A percentile compares a stretch with the other conserved stretches of the same genome.
Evolutionary conservation across 2,113 vertebrate genomes (phyloP).

Genomic region (Theropithecus gelada): DNA sequence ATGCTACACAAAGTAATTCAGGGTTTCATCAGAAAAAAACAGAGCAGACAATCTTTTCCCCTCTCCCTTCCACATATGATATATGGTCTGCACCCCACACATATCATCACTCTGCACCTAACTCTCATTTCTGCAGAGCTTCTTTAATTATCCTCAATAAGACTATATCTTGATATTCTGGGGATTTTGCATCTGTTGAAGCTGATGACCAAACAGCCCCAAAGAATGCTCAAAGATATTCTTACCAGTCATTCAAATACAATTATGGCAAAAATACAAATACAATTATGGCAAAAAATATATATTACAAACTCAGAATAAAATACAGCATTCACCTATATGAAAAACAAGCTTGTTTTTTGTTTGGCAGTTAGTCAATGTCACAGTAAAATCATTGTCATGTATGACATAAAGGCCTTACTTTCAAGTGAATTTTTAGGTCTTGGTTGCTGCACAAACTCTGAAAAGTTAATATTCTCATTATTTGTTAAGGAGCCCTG

Average conservation of each 20-base stretch:
- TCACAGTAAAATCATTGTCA: conserved; percentile 14
- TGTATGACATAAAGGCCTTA: not conserved
- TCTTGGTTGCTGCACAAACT: not conserved
- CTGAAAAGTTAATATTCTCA: conserved; percentile 34
- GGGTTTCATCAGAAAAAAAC: not conserved
- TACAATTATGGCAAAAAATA: conserved; percentile 17
- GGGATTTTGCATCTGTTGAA: not conserved
- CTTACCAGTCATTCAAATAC: not conserved
- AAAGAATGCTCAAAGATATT: not conserved
- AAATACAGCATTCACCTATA: not conserved
- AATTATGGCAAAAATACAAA: too few species aligned
- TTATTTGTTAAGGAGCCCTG: not conserved
- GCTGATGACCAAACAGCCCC: not conserved
- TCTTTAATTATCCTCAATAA: not conserved
- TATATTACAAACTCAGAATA: not conserved
- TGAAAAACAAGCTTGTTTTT: conserved; percentile 17
- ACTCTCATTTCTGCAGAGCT: not conserved
- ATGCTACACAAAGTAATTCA: not conserved
- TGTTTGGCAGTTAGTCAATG: not conserved
- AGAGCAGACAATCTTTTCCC: not conserved
- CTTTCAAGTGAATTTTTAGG: conserved; percentile 15
- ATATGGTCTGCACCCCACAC: not conserved
- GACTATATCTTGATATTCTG: not conserved
- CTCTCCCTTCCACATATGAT: not conserved
- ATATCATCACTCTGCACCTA: not conserved